phyloP scores from a whole-genome alignment of 2,888 invertebrate species.

The Proisotoma minuta region DNA sequence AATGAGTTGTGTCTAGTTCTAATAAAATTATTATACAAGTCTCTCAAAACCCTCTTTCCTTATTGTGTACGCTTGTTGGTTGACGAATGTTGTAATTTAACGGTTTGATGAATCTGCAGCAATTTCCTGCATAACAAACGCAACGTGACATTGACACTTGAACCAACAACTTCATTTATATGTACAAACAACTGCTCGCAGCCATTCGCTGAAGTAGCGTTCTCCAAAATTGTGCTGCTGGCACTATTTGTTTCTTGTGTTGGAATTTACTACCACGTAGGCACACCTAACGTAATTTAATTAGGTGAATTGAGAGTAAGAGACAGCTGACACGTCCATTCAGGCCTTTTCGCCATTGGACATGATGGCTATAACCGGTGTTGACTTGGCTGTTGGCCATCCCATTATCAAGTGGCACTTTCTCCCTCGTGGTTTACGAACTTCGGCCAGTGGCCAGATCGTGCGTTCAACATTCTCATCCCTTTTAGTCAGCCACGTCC shows the following conservation, averaged over 20 bases:
- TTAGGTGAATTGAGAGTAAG: slow-evolving; percentile 8
- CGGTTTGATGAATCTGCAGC: neutral
- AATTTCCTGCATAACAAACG: neutral
- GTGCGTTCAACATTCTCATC: neutral
- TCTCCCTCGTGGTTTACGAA: neutral
- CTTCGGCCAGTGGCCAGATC: neutral
- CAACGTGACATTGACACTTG: neutral
- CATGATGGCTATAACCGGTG: slow-evolving; percentile 12
- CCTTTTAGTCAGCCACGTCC: slow-evolving; percentile 3
- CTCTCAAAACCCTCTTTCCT: too few relatives aligned
- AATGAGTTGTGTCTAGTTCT: too few relatives aligned
- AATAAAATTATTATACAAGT: too few relatives aligned
- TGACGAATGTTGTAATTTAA: neutral
- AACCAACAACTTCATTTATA: neutral
- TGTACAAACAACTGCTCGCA: neutral
- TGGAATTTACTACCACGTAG: neutral
- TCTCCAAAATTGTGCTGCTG: too few relatives aligned
- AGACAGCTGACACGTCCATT: slow-evolving; percentile 10
- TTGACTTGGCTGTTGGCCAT: slow-evolving; percentile 13
- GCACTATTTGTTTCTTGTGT: neutral
- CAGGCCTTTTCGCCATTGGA: slow-evolving; percentile 4
- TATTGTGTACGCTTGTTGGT: neutral
- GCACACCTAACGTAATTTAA: slow-evolving; percentile 9
- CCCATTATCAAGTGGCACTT: slow-evolving; percentile 2
- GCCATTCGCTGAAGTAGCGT: too few relatives aligned